Percentiles rank a stretch among this genome's conserved stretches.
These are phyloP conservation scores for Zoroaster sp. DNA, from an alignment of 53 echinoderm and acorn worm species.

Conservation along the genomic window DNA sequence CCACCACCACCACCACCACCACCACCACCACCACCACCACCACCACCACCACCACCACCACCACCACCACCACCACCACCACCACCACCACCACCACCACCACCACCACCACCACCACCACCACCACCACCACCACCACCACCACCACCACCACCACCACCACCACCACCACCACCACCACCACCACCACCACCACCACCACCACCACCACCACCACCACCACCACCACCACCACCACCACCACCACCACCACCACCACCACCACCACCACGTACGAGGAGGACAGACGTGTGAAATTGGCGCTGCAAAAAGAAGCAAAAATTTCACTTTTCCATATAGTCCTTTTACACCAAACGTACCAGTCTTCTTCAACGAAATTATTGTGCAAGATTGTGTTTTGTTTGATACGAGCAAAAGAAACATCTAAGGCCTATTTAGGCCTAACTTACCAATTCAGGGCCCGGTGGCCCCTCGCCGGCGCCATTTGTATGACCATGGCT, in stretches of 20 bases:
- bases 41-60: neutral
- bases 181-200: neutral
- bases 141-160: neutral
- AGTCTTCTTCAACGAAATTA: no score
- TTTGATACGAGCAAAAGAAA: no score
- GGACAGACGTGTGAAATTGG: no score
- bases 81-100: neutral
- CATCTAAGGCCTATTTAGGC: no score
- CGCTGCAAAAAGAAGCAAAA: no score
- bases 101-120: neutral
- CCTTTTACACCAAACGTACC: no score
- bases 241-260: neutral
- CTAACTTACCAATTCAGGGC: no score
- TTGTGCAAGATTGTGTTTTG: no score
- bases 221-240: neutral
- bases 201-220: neutral
- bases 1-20: neutral
- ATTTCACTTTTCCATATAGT: no score
- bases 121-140: neutral
- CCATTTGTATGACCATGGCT: no score
- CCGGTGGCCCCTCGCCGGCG: no score
- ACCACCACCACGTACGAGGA: neutral
- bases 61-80: neutral
- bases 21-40: neutral
- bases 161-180: neutral